Conservation (phyloP, 1,140 invertebrate species). For the Anastrepha obliqua region DNA sequence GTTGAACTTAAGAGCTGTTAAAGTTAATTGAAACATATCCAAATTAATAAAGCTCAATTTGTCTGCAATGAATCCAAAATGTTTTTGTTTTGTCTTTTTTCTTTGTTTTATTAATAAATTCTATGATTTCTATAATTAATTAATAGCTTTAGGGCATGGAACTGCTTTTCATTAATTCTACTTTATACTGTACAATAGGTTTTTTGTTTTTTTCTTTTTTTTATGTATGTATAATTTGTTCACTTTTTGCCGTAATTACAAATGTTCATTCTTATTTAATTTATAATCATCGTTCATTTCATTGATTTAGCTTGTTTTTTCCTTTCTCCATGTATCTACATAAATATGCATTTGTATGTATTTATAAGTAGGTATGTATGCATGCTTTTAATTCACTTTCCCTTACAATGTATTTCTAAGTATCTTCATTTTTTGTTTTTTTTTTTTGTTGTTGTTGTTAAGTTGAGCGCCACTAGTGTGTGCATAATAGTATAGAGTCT, state of each 20-base stretch:
- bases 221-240: neutral
- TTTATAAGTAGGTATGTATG: slow-evolving; percentile 4
- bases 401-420: neutral
- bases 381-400: neutral
- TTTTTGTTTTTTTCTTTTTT: neutral
- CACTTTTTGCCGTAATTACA: neutral
- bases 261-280: neutral
- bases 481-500: slow-evolving; percentile 10
- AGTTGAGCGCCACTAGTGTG: neutral
- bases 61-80: neutral
- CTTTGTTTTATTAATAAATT: slow-evolving; percentile 18
- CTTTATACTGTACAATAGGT: slow-evolving; percentile 27
- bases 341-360: neutral
- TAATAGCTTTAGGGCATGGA: slow-evolving; percentile 53
- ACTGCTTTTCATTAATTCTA: slow-evolving; percentile 47
- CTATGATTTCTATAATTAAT: slow-evolving; percentile 51
- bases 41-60: slow-evolving; percentile 3
- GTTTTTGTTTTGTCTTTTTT: neutral
- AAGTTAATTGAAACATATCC: slow-evolving; percentile 15
- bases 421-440: neutral
- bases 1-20: slow-evolving; percentile 14
- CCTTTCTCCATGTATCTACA: no score
- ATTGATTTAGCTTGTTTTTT: no score
- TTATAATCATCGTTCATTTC: no score
- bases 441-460: no score